These are phyloP conservation scores for Sphaeramia orbicularis DNA, from an alignment of 2,797 vertebrate genomes.

Conservation along the genomic window DNA sequence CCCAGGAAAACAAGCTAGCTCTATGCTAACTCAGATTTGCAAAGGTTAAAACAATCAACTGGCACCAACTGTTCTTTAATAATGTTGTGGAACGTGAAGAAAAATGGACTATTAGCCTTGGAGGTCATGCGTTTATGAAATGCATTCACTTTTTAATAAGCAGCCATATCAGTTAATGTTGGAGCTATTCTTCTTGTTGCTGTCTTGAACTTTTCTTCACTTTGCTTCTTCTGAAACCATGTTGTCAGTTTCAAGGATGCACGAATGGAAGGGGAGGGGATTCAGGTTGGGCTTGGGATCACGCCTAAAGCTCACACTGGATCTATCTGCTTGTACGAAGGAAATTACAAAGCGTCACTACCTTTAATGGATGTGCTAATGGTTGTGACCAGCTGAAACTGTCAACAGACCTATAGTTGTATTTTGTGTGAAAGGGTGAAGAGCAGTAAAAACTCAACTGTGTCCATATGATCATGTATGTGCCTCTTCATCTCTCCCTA, in stretches of 20 bases:
- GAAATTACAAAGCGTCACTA: neutral
- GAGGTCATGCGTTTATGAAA: no score
- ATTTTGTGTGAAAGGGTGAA: neutral
- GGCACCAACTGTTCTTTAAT: no score
- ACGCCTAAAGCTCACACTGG: conserved; percentile 65
- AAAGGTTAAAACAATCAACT: no score
- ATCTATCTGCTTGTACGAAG: conserved; percentile 9
- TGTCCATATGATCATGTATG: neutral
- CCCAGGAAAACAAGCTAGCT: no score
- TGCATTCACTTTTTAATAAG: no score
- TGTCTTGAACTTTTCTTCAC: conserved; percentile 45
- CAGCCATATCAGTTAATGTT: no score
- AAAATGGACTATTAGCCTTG: no score
- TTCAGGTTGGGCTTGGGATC: conserved; percentile 63
- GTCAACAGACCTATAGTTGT: neutral
- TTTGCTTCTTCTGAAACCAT: conserved; percentile 57
- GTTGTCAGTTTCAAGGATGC: conserved; percentile 66
- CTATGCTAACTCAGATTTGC: no score
- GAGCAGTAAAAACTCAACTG: no score
- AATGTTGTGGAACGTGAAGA: no score
- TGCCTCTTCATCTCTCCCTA: neutral
- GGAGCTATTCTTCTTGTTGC: neutral
- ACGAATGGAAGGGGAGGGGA: conserved; percentile 59
- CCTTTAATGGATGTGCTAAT: neutral
- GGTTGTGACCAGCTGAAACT: neutral